Conservation (phyloP, 2,113 vertebrate genomes). For the Natator depressus region DNA sequence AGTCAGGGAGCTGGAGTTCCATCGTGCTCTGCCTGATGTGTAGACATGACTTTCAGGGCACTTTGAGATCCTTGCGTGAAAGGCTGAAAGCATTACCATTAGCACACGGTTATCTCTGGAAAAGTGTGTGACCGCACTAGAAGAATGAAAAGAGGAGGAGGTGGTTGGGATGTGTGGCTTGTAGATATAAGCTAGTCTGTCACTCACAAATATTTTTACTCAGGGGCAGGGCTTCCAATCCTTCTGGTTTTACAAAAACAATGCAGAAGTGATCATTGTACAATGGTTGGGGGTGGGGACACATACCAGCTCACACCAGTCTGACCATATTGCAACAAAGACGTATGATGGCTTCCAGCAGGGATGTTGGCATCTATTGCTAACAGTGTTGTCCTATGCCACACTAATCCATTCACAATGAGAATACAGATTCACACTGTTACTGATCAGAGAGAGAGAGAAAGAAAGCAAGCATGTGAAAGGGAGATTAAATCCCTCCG, state of each 20-base stretch:
- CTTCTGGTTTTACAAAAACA: not conserved
- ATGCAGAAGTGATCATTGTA: fast-evolving
- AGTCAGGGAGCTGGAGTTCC: not conserved
- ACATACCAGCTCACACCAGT: not conserved
- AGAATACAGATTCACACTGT: no score
- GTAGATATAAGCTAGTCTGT: not conserved
- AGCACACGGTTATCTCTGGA: not conserved
- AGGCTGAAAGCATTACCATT: not conserved
- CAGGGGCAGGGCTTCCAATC: not conserved
- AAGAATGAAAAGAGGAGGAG: not conserved
- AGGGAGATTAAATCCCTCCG: not conserved
- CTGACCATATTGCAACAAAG: not conserved
- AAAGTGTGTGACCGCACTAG: fast-evolving
- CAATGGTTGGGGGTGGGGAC: not conserved
- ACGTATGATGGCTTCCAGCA: not conserved
- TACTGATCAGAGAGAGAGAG: no score
- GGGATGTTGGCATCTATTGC: not conserved
- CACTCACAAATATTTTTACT: not conserved
- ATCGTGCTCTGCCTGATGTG: not conserved
- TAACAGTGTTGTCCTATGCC: not conserved
- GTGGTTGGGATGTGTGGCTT: not conserved
- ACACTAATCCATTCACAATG: not conserved
- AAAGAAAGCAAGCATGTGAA: not conserved
- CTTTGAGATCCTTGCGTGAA: not conserved
- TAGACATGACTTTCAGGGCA: fast-evolving